Evolutionary conservation across 2,797 vertebrate genomes (phyloP), one percentile per base, ranked within the genome.

Genomic region (Jordanella pulchra): DNA sequence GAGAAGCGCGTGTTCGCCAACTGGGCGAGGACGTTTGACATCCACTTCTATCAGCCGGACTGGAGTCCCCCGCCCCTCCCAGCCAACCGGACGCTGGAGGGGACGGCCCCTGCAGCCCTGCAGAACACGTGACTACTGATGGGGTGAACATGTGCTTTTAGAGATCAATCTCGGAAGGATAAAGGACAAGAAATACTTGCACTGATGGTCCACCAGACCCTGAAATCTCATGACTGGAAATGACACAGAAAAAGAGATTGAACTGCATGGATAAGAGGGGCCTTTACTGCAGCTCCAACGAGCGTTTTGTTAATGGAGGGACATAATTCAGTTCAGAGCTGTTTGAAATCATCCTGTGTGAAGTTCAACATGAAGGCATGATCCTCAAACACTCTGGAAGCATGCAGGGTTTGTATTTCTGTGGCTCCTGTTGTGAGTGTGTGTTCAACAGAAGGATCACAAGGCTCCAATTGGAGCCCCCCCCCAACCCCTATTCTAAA

Each of bases 1-100:
- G 98, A 99, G 94, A 99, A 99, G 72, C 93, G 96, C 1, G 98
- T 98, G 72, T 99, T 99, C 53, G 96, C 97, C 87, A 96, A 93
- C 84, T 99, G 98, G 98, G 97, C 98, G 2, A 94, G 95, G 93
- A 97, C 95, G 65, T 98, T 97, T 93, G 90, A 97, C 82, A 98
- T 99, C 88, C 95, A 92, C 88, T 99, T 99, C 92, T 97, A 97
- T 91, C 97, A 98, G 90, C 98, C 98, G 0, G 95, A 96, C 93
- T 99, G 98, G 98, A 92, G 94, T 75, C 98, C 97, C 1, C 90
- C 95, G 0, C 92, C 96, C 0, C 92, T 94, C 6, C 69, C 93
- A 1, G 85, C 71, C 39, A 96, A 93, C 82, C 75, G 27, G 64
- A 90, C 89, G 0, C 65, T 81, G 67, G 76, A 78, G 65, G 79